Conservation (phyloP, 2,797 vertebrate genomes). For the Molothrus aeneus region DNA sequence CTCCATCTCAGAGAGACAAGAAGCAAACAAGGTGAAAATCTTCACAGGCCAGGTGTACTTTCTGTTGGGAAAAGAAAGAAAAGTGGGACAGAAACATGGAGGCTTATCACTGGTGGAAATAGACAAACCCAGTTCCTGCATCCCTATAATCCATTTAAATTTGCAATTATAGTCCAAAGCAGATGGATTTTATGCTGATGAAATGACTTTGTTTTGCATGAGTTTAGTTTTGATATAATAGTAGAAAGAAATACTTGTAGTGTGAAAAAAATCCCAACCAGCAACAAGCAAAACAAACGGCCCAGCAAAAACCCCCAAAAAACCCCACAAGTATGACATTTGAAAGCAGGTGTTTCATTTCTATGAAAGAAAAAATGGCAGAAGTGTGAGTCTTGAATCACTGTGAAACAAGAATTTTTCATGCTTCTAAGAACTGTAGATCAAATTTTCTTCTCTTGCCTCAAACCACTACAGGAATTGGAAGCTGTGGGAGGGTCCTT, state of each 20-base stretch:
- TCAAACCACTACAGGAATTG: not conserved
- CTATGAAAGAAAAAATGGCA: not conserved
- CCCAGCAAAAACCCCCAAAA: rapidly evolving
- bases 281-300: not conserved
- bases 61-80: rapidly evolving
- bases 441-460: not conserved
- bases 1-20: not conserved
- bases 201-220: not conserved
- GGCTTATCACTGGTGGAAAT: not conserved
- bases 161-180: not conserved
- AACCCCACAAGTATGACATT: rapidly evolving
- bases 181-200: not conserved
- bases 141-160: not conserved
- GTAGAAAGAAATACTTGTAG: not conserved
- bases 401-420: not conserved
- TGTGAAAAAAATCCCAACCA: rapidly evolving
- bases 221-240: not conserved
- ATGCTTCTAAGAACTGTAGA: not conserved
- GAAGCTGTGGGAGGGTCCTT: not conserved
- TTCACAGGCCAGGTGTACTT: not conserved
- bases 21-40: not conserved
- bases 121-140: not conserved
- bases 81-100: not conserved
- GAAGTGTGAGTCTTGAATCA: not conserved
- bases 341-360: not conserved